phyloP scores from a whole-genome alignment of 2,113 vertebrate species.

The Perca schrenkii region DNA sequence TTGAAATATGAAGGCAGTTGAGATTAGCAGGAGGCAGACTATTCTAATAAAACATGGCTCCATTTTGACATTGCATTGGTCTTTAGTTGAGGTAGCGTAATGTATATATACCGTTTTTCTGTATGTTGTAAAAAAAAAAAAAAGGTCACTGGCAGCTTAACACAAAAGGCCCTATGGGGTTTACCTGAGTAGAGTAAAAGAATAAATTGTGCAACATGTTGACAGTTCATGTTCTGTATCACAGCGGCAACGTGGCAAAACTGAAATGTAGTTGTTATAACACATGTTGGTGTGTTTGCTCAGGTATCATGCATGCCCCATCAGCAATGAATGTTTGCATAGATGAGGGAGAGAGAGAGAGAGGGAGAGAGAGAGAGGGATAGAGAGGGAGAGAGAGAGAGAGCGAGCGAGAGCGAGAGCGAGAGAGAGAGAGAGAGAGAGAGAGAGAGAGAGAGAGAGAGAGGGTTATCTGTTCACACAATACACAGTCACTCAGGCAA shows the following conservation, averaged over 20 bases:
- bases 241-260: constrained; percentile 69
- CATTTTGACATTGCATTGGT: neutral
- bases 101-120: neutral
- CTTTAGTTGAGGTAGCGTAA: neutral
- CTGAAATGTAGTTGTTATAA: constrained; percentile 70
- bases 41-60: neutral
- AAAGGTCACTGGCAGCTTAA: constrained; percentile 48
- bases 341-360: constrained; percentile 5
- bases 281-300: constrained; percentile 75
- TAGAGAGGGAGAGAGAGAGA: neutral
- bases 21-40: neutral
- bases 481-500: constrained; percentile 76
- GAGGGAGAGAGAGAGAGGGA: neutral
- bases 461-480: constrained; percentile 75
- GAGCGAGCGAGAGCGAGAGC: neutral
- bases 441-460: constrained; percentile 22
- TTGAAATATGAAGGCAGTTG: neutral
- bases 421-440: constrained; percentile 13
- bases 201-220: constrained; percentile 68
- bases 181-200: constrained; percentile 62
- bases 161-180: constrained; percentile 18
- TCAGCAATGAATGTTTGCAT: constrained; percentile 65
- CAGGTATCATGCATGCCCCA: constrained; percentile 73
- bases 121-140: neutral
- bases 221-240: constrained; percentile 79